Evolutionary conservation across 1,140 invertebrate genomes (phyloP).

Genomic region (Drosophila chauvacae): DNA sequence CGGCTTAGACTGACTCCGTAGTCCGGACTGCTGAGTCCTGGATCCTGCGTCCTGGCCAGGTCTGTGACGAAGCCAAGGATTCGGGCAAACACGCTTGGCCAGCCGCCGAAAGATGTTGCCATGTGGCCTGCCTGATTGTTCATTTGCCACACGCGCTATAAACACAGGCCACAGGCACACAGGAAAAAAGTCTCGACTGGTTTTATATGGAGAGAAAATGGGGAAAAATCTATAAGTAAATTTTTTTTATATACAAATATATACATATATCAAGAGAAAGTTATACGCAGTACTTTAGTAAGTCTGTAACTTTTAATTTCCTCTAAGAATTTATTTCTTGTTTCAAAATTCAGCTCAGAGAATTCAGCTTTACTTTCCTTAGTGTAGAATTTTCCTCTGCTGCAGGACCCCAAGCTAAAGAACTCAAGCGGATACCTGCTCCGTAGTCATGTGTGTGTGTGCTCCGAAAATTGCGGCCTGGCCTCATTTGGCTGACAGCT

Average conservation of each 20-base stretch:
- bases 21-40: slow-evolving; percentile 31
- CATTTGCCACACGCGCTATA: slow-evolving; percentile 74
- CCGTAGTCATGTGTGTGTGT: slow-evolving; percentile 28
- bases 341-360: background rate
- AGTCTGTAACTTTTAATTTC: too few relatives aligned
- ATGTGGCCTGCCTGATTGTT: slow-evolving; percentile 59
- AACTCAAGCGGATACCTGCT: slow-evolving; percentile 13
- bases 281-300: too few relatives aligned
- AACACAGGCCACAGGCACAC: slow-evolving; percentile 39
- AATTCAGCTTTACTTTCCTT: background rate
- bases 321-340: background rate
- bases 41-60: background rate
- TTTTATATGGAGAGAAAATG: background rate
- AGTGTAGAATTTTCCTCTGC: background rate
- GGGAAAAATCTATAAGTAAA: background rate
- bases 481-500: slow-evolving; percentile 74
- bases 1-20: slow-evolving; percentile 67
- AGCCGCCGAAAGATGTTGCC: slow-evolving; percentile 58
- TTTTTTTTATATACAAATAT: background rate
- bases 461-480: slow-evolving; percentile 52
- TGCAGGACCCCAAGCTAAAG: slow-evolving; percentile 28
- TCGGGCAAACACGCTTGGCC: slow-evolving; percentile 59
- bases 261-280: background rate
- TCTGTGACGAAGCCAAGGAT: slow-evolving; percentile 58
- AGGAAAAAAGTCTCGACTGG: background rate